Evolutionary conservation across 1,140 invertebrate genomes (phyloP), one percentile per base, ranked within the genome.

Genomic region (Andricus grossulariae): DNA sequence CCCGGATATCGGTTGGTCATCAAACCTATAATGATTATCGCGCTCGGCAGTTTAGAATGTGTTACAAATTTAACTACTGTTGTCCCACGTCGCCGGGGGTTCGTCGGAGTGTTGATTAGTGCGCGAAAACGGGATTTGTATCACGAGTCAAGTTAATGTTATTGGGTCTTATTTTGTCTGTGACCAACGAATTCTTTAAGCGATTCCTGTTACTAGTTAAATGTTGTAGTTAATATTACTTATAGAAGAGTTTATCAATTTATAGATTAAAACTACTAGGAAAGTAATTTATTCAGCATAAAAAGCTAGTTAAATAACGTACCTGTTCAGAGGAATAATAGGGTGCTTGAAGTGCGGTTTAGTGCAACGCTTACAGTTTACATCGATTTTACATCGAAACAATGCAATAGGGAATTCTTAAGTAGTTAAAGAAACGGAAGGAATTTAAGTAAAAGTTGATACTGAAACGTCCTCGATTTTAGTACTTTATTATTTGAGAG

Each of bases 381-480:
- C 60, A 66, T 66, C 60, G 60, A 66, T 66, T 25, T 66, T 32
- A 66, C 60, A 66, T 66, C 60, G 60, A 66, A 66, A 39, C 15
- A 66, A 66, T 66, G 60, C 60, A 45, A 45, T 66, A 66, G 60
- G 60, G 60, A 66, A 45, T 66, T 66, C 60, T 57, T 39, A 60
- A 25, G 0, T 25, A 60, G 16, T 60, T 45, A n/a, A 66, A 66
- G 60, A 16, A 39, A 66, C 60, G 60, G 15, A 25, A 66, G 60
- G 60, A 66, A 66, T 66, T 66, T n/a, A n/a, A 18, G 12, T 21
- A 54, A 54, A 18, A 16, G 21, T 55, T 55, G 54, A 55, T 55
- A 21, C 19, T 55, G 19, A 21, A 55, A 55, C 54, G 19, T 55
- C 54, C 54, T 18, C 3, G 21, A 19, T 55, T 7, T 2, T 21